A percentile compares a stretch with the other conserved stretches of the same genome.
These are phyloP conservation scores for Ruditapes philippinarum DNA, from an alignment of 1,140 invertebrate species.

Conservation along the genomic window DNA sequence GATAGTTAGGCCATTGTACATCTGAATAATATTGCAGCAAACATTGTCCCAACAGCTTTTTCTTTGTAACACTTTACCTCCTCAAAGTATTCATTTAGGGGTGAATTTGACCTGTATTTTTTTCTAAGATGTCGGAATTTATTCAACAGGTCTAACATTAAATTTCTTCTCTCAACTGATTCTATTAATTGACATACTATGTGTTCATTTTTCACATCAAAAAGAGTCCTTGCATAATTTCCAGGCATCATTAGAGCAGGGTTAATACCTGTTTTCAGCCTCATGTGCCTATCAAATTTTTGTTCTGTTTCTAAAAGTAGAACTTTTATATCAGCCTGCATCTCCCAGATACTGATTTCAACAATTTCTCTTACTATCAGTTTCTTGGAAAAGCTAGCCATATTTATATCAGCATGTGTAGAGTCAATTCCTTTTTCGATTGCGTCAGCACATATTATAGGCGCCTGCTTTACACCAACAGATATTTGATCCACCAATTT, in stretches of 20 bases:
- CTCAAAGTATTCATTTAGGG: too few relatives aligned
- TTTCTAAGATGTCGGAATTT: too few relatives aligned
- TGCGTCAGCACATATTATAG: neutral
- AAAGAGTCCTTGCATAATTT: neutral
- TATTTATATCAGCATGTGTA: slow-evolving; percentile 7
- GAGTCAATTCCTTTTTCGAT: neutral
- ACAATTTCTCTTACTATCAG: neutral
- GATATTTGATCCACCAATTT: neutral
- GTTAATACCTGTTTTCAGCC: neutral
- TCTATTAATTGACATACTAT: too few relatives aligned
- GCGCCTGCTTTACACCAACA: neutral
- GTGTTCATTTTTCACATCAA: neutral
- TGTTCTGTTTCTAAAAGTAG: neutral
- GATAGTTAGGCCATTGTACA: neutral
- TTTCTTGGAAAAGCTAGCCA: neutral
- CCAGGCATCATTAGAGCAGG: neutral
- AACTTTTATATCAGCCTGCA: neutral
- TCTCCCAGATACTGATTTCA: neutral
- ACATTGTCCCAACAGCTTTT: neutral
- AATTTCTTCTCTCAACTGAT: too few relatives aligned
- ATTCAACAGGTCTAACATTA: too few relatives aligned
- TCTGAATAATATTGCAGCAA: neutral
- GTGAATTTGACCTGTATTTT: too few relatives aligned
- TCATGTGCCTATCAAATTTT: neutral
- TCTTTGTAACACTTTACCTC: too few relatives aligned